Percentiles rank a stretch among this genome's conserved stretches.
Conservation (phyloP, 1,140 invertebrate species). For the Neuroterus valhalla region DNA sequence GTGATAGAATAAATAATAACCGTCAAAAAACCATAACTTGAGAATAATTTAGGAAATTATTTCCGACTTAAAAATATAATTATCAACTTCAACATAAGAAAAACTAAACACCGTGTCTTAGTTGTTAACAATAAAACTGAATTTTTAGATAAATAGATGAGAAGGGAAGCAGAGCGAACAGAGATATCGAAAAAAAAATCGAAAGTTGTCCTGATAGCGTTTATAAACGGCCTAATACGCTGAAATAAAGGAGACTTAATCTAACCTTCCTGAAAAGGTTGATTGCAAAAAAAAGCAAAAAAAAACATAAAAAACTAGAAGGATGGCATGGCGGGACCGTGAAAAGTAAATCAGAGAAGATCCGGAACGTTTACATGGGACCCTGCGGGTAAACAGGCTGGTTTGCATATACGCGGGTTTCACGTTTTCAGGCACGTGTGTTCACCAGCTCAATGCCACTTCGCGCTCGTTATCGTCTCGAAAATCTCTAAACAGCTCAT, state of each 20-base stretch:
- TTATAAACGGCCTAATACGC: slow-evolving; percentile 1
- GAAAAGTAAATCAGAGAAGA: slow-evolving; percentile 57
- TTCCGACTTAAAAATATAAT: too few relatives aligned
- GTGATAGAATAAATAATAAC: too few relatives aligned
- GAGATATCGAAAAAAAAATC: neutral
- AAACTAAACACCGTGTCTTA: too few relatives aligned
- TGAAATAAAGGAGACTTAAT: slow-evolving; percentile 12
- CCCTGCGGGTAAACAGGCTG: slow-evolving; percentile 9
- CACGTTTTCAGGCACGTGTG: slow-evolving; percentile 23
- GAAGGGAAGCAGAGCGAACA: too few relatives aligned
- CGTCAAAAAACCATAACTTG: too few relatives aligned
- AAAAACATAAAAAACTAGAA: neutral
- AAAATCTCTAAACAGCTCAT: slow-evolving; percentile 60
- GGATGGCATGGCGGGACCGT: neutral
- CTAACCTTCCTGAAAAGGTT: slow-evolving; percentile 25
- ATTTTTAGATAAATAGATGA: too few relatives aligned
- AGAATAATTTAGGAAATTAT: too few relatives aligned
- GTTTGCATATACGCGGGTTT: slow-evolving; percentile 34
- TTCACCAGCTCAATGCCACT: slow-evolving; percentile 25
- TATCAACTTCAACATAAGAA: too few relatives aligned
- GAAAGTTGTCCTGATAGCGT: neutral
- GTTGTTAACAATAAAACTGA: too few relatives aligned
- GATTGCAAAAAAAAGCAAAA: neutral
- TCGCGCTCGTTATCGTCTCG: slow-evolving; percentile 50
- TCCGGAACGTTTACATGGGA: slow-evolving; percentile 39